These are phyloP conservation scores for Odontophorus gujanensis DNA, from an alignment of 2,113 vertebrate species.

Conservation along the genomic window DNA sequence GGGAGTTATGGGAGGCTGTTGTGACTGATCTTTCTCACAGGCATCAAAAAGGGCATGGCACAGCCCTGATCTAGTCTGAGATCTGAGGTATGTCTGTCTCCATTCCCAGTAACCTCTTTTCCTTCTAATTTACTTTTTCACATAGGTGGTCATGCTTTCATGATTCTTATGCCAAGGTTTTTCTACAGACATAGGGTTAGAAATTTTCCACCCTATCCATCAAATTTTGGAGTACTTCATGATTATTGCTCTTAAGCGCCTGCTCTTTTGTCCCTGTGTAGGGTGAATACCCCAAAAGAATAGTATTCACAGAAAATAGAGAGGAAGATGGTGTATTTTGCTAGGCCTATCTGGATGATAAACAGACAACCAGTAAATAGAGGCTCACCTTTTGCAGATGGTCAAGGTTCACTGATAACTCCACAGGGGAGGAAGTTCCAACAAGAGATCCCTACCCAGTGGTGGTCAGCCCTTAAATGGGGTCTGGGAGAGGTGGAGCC, in stretches of 20 bases:
- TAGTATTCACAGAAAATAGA: no score
- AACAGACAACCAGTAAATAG: no score
- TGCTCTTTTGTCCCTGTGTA: not conserved
- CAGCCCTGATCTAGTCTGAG: not conserved
- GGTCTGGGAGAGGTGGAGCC: no score
- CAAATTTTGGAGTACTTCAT: not conserved
- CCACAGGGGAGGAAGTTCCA: no score
- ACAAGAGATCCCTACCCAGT: no score
- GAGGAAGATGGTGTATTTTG: no score
- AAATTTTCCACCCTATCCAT: not conserved
- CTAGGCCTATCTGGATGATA: no score
- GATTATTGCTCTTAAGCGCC: not conserved
- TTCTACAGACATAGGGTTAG: not conserved
- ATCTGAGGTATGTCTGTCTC: not conserved
- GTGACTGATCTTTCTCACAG: not conserved
- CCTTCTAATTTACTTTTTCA: not conserved
- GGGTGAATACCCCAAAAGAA: no score
- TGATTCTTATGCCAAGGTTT: not conserved
- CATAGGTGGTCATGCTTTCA: not conserved
- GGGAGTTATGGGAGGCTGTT: not conserved
- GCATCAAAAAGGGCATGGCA: not conserved
- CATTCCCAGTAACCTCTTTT: not conserved
- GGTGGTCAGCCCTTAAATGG: no score
- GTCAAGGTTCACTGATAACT: no score
- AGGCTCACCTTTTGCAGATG: no score